These are phyloP conservation scores for Gobiocypris rarus DNA, from an alignment of 2,113 vertebrate genomes.

Conservation along the genomic window DNA sequence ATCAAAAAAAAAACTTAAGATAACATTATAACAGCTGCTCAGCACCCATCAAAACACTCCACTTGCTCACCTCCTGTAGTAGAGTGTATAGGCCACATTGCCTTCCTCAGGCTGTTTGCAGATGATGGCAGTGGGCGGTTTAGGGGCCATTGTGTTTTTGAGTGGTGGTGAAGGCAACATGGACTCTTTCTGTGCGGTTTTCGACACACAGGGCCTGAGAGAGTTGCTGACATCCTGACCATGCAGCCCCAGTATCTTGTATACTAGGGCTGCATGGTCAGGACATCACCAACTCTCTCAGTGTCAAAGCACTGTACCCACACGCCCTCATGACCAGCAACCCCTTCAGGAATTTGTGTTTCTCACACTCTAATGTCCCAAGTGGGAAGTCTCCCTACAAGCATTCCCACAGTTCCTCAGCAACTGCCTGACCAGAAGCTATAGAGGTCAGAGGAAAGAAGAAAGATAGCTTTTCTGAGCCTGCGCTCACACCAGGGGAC, in stretches of 20 bases:
- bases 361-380: conserved; percentile 61
- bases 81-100: conserved; percentile 28
- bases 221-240: conserved; percentile 46
- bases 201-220: conserved; percentile 59
- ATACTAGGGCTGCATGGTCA: too few species aligned
- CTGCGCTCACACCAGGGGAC: conserved; percentile 52
- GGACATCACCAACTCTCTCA: too few species aligned
- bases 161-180: not conserved
- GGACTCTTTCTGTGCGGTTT: conserved; percentile 35
- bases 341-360: conserved; percentile 60
- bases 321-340: conserved; percentile 54
- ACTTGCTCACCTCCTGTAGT: conserved; percentile 57
- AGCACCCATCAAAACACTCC: conserved; percentile 59
- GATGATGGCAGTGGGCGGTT: not conserved
- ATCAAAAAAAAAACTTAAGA: conserved; percentile 54
- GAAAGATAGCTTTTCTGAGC: conserved; percentile 34
- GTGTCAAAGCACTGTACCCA: conserved; percentile 62
- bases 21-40: conserved; percentile 77
- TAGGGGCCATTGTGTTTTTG: not conserved
- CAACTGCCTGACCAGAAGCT: conserved; percentile 53
- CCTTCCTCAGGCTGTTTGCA: conserved; percentile 4
- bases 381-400: conserved; percentile 61
- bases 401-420: conserved; percentile 71
- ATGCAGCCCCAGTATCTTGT: not conserved
- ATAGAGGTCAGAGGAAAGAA: conserved; percentile 46